Percentiles rank a stretch among this genome's conserved stretches.
phyloP scores from a whole-genome alignment of 1,140 invertebrate species.

The Grapholita molesta region DNA sequence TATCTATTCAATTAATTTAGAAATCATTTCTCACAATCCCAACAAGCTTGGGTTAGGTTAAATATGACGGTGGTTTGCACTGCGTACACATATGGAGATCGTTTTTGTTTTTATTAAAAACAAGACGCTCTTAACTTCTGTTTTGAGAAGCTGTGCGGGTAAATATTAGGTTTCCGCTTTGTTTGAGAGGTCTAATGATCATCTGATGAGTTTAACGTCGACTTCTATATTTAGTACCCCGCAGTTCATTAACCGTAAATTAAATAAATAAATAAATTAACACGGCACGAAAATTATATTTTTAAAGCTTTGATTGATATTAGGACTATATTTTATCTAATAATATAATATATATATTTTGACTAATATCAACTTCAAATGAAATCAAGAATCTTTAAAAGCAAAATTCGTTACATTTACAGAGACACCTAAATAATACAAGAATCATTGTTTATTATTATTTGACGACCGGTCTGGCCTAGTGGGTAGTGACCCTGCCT shows the following conservation, averaged over 20 bases:
- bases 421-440: too few species aligned
- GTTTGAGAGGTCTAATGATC: slow-evolving; percentile 48
- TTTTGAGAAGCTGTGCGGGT: slow-evolving; percentile 59
- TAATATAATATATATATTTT: too few species aligned
- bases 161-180: slow-evolving; percentile 51
- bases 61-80: background rate
- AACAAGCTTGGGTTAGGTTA: background rate
- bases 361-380: too few species aligned
- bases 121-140: slow-evolving; percentile 69
- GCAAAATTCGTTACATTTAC: too few species aligned
- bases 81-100: slow-evolving; percentile 22
- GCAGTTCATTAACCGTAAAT: background rate
- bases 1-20: background rate
- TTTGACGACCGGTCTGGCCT: too few species aligned
- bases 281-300: too few species aligned
- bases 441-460: too few species aligned
- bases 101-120: slow-evolving; percentile 68
- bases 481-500: too few species aligned
- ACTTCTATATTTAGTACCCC: background rate
- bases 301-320: too few species aligned
- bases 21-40: background rate
- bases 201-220: slow-evolving; percentile 23
- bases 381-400: too few species aligned
- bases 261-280: too few species aligned
- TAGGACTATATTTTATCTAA: too few species aligned